Percentiles rank a stretch among this genome's conserved stretches.
Evolutionary conservation across 2,888 invertebrate genomes (phyloP).

Genomic region (Antitype chi): DNA sequence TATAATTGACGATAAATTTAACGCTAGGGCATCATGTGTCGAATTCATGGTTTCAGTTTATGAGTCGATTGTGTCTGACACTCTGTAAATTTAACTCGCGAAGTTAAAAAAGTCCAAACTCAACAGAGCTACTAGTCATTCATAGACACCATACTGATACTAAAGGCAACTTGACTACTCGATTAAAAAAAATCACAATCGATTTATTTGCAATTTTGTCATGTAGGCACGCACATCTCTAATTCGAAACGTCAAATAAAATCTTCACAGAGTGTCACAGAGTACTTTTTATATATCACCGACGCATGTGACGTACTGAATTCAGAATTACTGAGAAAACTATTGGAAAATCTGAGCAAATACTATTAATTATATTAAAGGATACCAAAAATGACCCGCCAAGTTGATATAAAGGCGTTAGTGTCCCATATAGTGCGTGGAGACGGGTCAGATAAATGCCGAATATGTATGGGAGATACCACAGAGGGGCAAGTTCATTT

Average conservation of each 20-base stretch:
- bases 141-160: not conserved
- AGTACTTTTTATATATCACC: too few relatives aligned
- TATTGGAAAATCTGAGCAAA: slow-evolving; percentile 15
- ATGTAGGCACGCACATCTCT: not conserved
- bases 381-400: slow-evolving; percentile 77
- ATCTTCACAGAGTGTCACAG: too few relatives aligned
- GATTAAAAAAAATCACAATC: not conserved
- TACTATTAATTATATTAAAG: slow-evolving; percentile 17
- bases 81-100: not conserved
- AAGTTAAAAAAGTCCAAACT: not conserved
- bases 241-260: slow-evolving; percentile 56
- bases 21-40: too few relatives aligned
- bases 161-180: not conserved
- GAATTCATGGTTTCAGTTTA: too few relatives aligned
- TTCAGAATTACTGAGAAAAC: slow-evolving; percentile 30
- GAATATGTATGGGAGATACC: slow-evolving; percentile 88
- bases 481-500: slow-evolving; percentile 86
- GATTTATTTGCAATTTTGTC: not conserved
- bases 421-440: slow-evolving; percentile 87
- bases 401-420: slow-evolving; percentile 86
- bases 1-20: too few relatives aligned
- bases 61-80: too few relatives aligned
- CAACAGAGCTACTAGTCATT: not conserved
- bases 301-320: slow-evolving; percentile 50
- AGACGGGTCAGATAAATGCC: slow-evolving; percentile 85